Percentiles rank a stretch among this genome's conserved stretches.
These are phyloP conservation scores for Colossoma macropomum DNA, from an alignment of 2,113 vertebrate species.

Conservation along the genomic window DNA sequence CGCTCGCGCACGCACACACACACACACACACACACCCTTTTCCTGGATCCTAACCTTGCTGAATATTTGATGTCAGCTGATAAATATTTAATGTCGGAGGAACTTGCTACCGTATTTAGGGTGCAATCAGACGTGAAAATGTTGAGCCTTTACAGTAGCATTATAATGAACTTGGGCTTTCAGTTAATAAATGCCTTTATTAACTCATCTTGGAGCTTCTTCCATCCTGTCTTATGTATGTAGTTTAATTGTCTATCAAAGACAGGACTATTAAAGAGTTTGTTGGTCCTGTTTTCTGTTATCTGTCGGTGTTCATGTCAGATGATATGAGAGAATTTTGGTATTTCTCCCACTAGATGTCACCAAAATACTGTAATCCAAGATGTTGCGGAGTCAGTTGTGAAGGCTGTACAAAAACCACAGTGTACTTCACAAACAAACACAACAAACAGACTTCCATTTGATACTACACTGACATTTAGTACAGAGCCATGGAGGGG, in stretches of 20 bases:
- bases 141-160: constrained; percentile 15
- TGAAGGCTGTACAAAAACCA: neutral
- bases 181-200: constrained; percentile 23
- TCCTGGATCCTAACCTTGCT: constrained; percentile 48
- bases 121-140: constrained; percentile 8
- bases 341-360: constrained; percentile 48
- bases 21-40: neutral
- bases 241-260: no score
- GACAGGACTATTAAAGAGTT: no score
- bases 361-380: constrained; percentile 18
- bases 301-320: no score
- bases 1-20: neutral
- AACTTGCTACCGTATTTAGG: constrained; percentile 46
- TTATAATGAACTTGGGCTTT: constrained; percentile 21
- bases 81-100: constrained; percentile 49
- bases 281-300: no score
- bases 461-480: no score
- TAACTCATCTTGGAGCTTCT: neutral
- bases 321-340: neutral
- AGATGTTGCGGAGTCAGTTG: neutral
- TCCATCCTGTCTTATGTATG: neutral
- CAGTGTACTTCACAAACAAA: neutral
- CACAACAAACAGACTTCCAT: no score
- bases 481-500: neutral
- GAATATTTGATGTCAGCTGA: constrained; percentile 55